A percentile compares a stretch with the other conserved stretches of the same genome.
Conservation (phyloP, 2,888 invertebrate species). For the Troides helena region DNA sequence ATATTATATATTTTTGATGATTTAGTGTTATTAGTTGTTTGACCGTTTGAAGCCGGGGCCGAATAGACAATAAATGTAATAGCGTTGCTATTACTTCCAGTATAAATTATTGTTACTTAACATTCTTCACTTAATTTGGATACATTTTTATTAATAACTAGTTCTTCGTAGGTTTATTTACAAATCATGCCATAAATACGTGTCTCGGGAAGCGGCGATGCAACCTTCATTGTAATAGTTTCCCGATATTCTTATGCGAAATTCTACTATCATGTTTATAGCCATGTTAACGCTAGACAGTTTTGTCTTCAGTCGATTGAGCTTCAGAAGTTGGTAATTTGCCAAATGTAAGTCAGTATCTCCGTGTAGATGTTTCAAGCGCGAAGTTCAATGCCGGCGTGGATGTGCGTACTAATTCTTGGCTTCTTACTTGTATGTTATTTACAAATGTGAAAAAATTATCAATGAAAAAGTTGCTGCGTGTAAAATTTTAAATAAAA, state of each 20-base stretch:
- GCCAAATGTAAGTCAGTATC: conserved; percentile 62
- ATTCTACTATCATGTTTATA: conserved; percentile 26
- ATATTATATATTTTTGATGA: too few relatives aligned
- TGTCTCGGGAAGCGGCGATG: conserved; percentile 45
- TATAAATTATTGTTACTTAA: background rate
- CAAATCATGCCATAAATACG: conserved; percentile 65
- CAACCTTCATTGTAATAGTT: conserved; percentile 30
- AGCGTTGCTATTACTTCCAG: background rate
- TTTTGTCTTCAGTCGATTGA: conserved; percentile 33
- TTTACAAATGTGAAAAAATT: conserved; percentile 25
- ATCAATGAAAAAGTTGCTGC: conserved; percentile 27
- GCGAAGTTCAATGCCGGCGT: conserved; percentile 67
- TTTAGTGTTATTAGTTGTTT: too few relatives aligned
- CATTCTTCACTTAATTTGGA: background rate
- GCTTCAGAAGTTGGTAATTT: conserved; percentile 55
- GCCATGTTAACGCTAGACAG: conserved; percentile 21
- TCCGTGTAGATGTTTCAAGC: conserved; percentile 35
- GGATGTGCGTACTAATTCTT: conserved; percentile 38
- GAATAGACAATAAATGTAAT: too few relatives aligned
- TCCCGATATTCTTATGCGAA: conserved; percentile 20
- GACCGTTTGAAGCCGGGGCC: too few relatives aligned
- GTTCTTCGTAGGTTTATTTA: conserved; percentile 34
- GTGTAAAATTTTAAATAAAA: conserved; percentile 13
- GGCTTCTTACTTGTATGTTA: conserved; percentile 33
- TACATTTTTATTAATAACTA: background rate